phyloP scores from a whole-genome alignment of 2,888 invertebrate genomes.

The Morpho helenor region DNA sequence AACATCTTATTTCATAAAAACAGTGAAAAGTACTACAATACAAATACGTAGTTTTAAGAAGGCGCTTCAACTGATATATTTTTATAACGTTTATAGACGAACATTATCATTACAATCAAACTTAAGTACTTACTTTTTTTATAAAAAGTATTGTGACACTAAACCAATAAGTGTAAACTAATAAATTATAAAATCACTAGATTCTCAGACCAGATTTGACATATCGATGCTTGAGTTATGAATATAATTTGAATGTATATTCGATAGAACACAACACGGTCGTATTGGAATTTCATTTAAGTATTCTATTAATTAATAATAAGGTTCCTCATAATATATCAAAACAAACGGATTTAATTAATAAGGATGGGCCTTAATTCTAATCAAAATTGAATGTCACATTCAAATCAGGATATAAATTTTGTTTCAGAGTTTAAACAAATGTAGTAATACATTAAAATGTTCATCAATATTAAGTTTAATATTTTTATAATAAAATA shows the following conservation, averaged over 20 bases:
- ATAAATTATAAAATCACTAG: slow-evolving; percentile 11
- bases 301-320: too few species aligned
- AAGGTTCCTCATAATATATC: not conserved
- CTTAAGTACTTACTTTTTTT: slow-evolving; percentile 13
- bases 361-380: too few species aligned
- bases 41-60: slow-evolving; percentile 18
- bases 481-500: too few species aligned
- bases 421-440: too few species aligned
- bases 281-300: not conserved
- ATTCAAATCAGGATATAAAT: too few species aligned
- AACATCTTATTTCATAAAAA: slow-evolving; percentile 21
- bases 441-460: too few species aligned
- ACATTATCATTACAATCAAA: slow-evolving; percentile 6
- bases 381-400: too few species aligned
- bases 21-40: slow-evolving; percentile 19
- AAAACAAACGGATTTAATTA: not conserved
- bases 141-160: slow-evolving; percentile 2
- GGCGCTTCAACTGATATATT: slow-evolving; percentile 20
- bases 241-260: not conserved
- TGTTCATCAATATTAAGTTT: too few species aligned
- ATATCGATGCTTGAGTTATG: not conserved
- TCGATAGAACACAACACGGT: slow-evolving; percentile 7
- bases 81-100: slow-evolving; percentile 10
- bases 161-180: slow-evolving; percentile 7
- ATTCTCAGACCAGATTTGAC: slow-evolving; percentile 10